A percentile compares a stretch with the other conserved stretches of the same genome.
These are phyloP conservation scores for Corythoichthys haematopterus DNA, from an alignment of 2,113 vertebrate species.

Conservation along the genomic window DNA sequence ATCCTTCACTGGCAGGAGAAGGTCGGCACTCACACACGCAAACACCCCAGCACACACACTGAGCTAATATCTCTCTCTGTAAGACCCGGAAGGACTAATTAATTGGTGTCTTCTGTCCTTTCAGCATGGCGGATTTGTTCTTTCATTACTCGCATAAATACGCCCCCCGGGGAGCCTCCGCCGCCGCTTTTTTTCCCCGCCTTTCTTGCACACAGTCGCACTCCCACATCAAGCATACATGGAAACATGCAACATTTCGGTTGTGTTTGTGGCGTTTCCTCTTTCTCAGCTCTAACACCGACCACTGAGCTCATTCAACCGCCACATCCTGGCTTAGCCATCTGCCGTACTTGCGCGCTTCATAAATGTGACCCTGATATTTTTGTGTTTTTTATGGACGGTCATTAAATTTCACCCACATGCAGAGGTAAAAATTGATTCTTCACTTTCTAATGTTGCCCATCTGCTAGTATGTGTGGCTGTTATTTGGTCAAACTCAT, in stretches of 20 bases:
- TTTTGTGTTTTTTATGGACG: constrained; percentile 10
- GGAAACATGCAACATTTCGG: constrained; percentile 1
- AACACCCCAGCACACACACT: neutral
- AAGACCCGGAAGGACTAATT: constrained; percentile 48
- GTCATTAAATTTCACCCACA: neutral
- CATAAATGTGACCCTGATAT: constrained; percentile 29
- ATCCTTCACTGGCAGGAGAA: constrained; percentile 98
- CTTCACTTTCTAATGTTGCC: neutral
- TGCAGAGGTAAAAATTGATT: neutral
- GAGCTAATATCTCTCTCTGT: neutral
- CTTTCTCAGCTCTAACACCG: constrained; percentile 12
- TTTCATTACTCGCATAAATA: constrained; percentile 54
- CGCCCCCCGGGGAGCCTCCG: constrained; percentile 35
- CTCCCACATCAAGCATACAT: neutral
- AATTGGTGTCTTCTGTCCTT: constrained; percentile 63
- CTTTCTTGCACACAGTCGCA: neutral
- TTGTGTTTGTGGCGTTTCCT: constrained; percentile 5
- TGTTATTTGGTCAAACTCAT: neutral
- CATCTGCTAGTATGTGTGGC: neutral
- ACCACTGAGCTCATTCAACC: constrained; percentile 20
- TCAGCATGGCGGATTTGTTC: constrained; percentile 54
- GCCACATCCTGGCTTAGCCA: constrained; percentile 51
- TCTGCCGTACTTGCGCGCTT: constrained; percentile 34
- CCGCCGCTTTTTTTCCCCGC: neutral
- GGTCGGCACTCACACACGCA: constrained; percentile 69